phyloP scores from a whole-genome alignment of 2,113 vertebrate species.

The Turdus rufiventris region DNA sequence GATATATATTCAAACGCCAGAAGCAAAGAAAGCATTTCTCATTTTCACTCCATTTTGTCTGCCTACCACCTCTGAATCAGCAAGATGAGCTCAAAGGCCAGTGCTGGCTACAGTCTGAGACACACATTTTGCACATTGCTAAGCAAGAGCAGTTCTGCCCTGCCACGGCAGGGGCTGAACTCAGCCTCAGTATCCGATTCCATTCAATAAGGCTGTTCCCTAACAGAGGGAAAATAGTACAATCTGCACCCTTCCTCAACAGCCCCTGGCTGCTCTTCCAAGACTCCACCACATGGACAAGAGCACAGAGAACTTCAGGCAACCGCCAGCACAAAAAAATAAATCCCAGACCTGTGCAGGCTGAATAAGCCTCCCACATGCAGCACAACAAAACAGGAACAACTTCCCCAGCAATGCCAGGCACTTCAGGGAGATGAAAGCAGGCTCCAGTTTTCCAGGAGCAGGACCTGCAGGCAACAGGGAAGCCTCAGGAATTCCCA shows the following conservation, averaged over 20 bases:
- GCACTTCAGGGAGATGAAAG: not conserved
- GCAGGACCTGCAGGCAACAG: not conserved
- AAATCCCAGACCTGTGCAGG: not conserved
- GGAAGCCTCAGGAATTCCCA: not conserved
- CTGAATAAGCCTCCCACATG: not conserved
- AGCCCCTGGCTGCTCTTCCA: not conserved
- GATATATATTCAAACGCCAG: not conserved
- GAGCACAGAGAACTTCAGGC: not conserved
- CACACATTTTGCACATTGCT: not conserved
- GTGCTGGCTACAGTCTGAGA: not conserved
- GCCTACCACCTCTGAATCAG: not conserved
- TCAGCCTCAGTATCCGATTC: not conserved
- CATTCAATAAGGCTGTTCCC: accelerated
- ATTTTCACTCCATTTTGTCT: not conserved
- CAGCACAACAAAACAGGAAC: not conserved
- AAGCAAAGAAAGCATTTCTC: not conserved
- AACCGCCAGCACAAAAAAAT: not conserved
- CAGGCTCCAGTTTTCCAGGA: not conserved
- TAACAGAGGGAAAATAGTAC: not conserved
- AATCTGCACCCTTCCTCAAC: not conserved
- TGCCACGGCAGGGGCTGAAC: not conserved
- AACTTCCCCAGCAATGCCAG: not conserved
- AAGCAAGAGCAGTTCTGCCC: not conserved
- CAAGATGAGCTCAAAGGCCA: not conserved
- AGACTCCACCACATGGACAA: accelerated